A percentile compares a stretch with the other conserved stretches of the same genome.
phyloP scores from a whole-genome alignment of 1,140 invertebrate species.

The Elysia chlorotica region DNA sequence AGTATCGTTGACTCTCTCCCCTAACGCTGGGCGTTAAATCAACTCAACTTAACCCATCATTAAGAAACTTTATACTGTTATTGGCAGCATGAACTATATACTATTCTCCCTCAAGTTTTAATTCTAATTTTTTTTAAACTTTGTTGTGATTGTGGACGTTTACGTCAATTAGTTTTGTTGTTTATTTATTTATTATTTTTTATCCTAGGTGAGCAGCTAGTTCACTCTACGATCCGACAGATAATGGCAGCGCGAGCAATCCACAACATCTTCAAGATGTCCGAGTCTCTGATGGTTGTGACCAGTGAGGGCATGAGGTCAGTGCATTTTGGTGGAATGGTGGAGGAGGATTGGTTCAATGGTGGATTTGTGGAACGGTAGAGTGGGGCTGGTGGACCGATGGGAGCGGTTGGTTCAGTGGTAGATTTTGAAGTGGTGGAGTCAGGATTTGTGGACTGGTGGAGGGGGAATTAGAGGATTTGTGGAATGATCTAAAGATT shows the following conservation, averaged over 20 bases:
- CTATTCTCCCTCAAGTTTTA: too few relatives aligned
- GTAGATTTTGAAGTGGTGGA: neutral
- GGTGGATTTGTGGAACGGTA: neutral
- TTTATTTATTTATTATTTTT: too few relatives aligned
- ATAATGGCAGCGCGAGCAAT: conserved; percentile 65
- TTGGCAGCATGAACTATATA: too few relatives aligned
- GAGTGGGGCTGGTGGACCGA: neutral
- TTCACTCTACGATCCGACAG: conserved; percentile 64
- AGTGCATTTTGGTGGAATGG: neutral
- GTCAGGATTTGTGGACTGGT: neutral
- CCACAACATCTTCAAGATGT: conserved; percentile 65
- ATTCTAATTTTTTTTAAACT: too few relatives aligned
- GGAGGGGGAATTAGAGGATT: neutral
- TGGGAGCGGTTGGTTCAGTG: neutral
- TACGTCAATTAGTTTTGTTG: too few relatives aligned
- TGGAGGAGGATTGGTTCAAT: neutral
- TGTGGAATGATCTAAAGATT: neutral
- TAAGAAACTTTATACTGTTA: too few relatives aligned
- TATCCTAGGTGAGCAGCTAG: conserved; percentile 60
- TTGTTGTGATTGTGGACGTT: too few relatives aligned
- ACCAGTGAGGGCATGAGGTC: conserved; percentile 61
- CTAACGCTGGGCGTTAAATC: too few relatives aligned
- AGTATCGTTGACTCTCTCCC: too few relatives aligned
- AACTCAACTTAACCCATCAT: too few relatives aligned
- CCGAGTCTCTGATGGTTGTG: conserved; percentile 61